phyloP scores from a whole-genome alignment of 2,113 vertebrate genomes.

The Microcebus jonahi region DNA sequence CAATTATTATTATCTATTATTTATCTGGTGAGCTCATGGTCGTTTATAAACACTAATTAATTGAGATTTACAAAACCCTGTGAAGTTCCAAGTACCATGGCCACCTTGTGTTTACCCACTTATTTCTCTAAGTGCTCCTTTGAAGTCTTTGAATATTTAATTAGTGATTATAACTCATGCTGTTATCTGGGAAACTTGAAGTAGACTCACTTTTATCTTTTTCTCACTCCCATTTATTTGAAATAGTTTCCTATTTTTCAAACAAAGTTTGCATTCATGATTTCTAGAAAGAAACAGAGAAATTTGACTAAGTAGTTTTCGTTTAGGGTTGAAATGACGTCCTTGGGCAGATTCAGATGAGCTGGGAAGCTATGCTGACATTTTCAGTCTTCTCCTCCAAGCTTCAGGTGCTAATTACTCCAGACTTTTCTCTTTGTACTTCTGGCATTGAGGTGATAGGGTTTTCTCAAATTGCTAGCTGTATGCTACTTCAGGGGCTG shows the following conservation, averaged over 20 bases:
- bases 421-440: background rate
- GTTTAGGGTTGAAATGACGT: background rate
- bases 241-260: conserved; percentile 24
- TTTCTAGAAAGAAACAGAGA: conserved; percentile 32
- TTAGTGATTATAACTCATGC: conserved; percentile 27
- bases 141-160: conserved; percentile 68
- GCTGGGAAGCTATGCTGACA: background rate
- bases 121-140: conserved; percentile 55
- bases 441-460: background rate
- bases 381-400: background rate
- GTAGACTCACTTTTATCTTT: conserved; percentile 42
- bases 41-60: conserved; percentile 76
- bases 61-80: conserved; percentile 64
- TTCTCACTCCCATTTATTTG: background rate
- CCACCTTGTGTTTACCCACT: background rate
- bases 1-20: conserved; percentile 71
- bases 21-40: conserved; percentile 71
- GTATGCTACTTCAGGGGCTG: background rate
- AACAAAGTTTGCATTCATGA: conserved; percentile 43
- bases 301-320: conserved; percentile 14
- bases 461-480: background rate
- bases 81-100: conserved; percentile 30
- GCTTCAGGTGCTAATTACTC: background rate
- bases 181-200: conserved; percentile 32
- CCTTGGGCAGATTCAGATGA: background rate